Conservation (phyloP, 2,797 vertebrate genomes). For the Pitangus sulphuratus region DNA sequence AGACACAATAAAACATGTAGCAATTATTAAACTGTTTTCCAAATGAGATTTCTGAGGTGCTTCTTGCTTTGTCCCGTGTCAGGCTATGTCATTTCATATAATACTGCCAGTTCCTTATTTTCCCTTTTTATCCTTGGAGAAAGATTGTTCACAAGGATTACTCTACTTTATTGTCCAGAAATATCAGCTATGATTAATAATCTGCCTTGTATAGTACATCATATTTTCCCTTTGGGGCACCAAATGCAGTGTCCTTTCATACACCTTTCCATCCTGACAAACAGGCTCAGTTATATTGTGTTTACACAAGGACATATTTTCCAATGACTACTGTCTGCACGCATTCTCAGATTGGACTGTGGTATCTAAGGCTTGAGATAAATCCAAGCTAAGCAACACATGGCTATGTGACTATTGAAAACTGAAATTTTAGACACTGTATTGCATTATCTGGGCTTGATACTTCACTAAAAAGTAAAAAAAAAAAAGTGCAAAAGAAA, state of each 20-base stretch:
- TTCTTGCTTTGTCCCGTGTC: constrained; percentile 27
- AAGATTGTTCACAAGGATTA: constrained; percentile 75
- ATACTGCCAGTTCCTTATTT: constrained; percentile 69
- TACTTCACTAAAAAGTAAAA: neutral
- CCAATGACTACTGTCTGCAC: constrained; percentile 52
- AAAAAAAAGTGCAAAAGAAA: neutral
- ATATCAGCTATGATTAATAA: constrained; percentile 80
- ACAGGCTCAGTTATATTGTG: constrained; percentile 76
- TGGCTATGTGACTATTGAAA: constrained; percentile 4
- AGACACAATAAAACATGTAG: constrained; percentile 13
- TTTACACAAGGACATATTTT: constrained; percentile 78
- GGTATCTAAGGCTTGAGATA: constrained; percentile 46
- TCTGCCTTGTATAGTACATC: constrained; percentile 72
- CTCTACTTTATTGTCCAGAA: constrained; percentile 78
- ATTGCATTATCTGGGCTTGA: neutral
- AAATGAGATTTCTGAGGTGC: constrained; percentile 44
- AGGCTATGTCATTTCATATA: constrained; percentile 32
- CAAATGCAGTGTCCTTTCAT: constrained; percentile 69
- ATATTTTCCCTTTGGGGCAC: constrained; percentile 66
- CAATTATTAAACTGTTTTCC: constrained; percentile 58
- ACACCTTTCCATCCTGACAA: constrained; percentile 74
- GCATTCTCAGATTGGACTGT: constrained; percentile 64
- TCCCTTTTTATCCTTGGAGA: constrained; percentile 77
- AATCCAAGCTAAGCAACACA: constrained; percentile 54
- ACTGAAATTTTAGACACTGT: constrained; percentile 7